Base-by-base conservation (phyloP, 2,888 invertebrate species). In the Mamestra brassicae region DNA sequence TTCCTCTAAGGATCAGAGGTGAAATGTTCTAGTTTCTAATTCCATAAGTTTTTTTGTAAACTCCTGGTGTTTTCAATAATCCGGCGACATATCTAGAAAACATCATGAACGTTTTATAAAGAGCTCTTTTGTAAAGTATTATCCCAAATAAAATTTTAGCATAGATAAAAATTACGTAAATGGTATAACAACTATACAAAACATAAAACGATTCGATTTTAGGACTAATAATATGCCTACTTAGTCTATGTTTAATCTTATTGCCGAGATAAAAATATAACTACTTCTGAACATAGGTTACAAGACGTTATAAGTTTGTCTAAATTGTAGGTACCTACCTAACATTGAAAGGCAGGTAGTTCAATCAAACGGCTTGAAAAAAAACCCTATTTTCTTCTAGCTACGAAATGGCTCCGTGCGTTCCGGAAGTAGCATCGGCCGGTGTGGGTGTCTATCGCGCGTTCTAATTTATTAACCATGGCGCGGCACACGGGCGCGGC, bases 381-480 rank as follows among this genome's bases (percentile, higher is more conserved):
- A 47, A 65, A 34, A 38, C 15, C 10, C 42, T 11, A n/a, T 74
- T 83, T 78, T 71, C 52, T 69, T 76, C 34, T 47, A 13, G 13
- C 13, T 45, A 45, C 10, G 11, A 11, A 58, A 63, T 57, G 68
- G 68, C 69, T 34, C 34, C 13, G 55, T 65, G 78, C 65, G 26
- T 57, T 45, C 34, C 81, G 74, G 82, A 85, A 87, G 78, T 78
- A 42, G 54, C 65, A n/a, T 17, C 8, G 42, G 36, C 50, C 42
- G 6, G 10, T 10, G 73, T 66, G 42, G 55, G 13, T 52, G 55
- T 72, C 26, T 26, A 73, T 71, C 52, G 71, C 63, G 57, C 50
- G 76, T 75, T 77, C 83, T 79, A 79, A 78, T 83, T 81, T 78
- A 72, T 74, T 77, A 74, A 74, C 71, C 68, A 78, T 67, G 72